Evolutionary conservation across 2,797 vertebrate species (phyloP).

Genomic region (Anguilla marmorata): DNA sequence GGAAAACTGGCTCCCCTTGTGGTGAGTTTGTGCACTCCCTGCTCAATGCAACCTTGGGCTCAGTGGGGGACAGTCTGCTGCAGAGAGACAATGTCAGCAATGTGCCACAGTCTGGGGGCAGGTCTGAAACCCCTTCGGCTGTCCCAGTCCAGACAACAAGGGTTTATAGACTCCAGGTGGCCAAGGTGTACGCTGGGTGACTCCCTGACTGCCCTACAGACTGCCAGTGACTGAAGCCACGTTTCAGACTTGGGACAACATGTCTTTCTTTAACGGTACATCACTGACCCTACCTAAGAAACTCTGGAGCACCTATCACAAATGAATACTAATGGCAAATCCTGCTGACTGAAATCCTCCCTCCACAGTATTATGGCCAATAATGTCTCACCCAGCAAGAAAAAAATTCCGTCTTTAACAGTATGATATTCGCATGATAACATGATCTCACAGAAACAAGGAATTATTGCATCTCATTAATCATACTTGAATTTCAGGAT

Average conservation of each 20-base stretch:
- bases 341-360: neutral
- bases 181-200: conserved; percentile 40
- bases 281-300: neutral
- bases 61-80: conserved; percentile 29
- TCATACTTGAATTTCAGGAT: neutral
- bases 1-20: neutral
- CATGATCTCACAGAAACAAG: neutral
- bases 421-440: neutral
- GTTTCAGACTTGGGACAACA: neutral
- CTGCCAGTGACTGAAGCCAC: conserved; percentile 28
- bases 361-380: neutral
- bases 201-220: conserved; percentile 40
- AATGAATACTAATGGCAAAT: neutral
- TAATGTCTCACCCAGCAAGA: neutral
- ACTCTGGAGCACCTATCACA: neutral
- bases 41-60: neutral
- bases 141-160: conserved; percentile 47
- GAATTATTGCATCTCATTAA: neutral
- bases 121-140: conserved; percentile 1
- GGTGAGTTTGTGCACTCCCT: conserved; percentile 13
- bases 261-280: neutral
- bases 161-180: conserved; percentile 60
- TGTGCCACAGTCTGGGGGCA: conserved; percentile 40
- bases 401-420: neutral
- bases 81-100: conserved; percentile 36